Conservation (phyloP, 2,888 invertebrate species). For the Formica aserva region DNA sequence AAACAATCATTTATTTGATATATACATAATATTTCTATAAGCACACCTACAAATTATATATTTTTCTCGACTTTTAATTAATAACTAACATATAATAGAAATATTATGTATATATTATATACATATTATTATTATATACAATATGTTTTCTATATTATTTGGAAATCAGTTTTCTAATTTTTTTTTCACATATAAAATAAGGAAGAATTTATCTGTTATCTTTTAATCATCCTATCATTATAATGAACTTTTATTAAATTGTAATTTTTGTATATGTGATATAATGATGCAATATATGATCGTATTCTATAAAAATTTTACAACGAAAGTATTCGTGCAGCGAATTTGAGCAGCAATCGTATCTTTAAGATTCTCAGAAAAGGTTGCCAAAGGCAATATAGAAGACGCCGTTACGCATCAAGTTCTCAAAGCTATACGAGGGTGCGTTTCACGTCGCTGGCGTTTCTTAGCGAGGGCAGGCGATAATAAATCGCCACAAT, state of each 20-base stretch:
- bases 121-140: too few species aligned
- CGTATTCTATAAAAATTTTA: background rate
- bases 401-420: constrained; percentile 53
- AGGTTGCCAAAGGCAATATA: constrained; percentile 30
- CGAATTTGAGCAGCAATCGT: background rate
- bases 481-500: constrained; percentile 80
- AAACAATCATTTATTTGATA: background rate
- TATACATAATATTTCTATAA: background rate
- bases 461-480: constrained; percentile 68
- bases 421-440: constrained; percentile 26
- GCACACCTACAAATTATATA: background rate
- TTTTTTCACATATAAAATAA: background rate
- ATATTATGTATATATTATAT: background rate
- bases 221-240: background rate
- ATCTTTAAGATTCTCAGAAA: background rate
- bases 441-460: constrained; percentile 55
- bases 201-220: background rate
- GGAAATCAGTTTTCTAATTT: background rate
- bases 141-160: background rate
- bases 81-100: background rate
- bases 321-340: background rate
- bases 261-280: background rate
- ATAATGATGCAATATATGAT: background rate
- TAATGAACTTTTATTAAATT: background rate
- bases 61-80: constrained; percentile 2